Evolutionary conservation across 2,797 vertebrate genomes (phyloP), one percentile per base, ranked within the genome.

Genomic region (Naso thynnoides): DNA sequence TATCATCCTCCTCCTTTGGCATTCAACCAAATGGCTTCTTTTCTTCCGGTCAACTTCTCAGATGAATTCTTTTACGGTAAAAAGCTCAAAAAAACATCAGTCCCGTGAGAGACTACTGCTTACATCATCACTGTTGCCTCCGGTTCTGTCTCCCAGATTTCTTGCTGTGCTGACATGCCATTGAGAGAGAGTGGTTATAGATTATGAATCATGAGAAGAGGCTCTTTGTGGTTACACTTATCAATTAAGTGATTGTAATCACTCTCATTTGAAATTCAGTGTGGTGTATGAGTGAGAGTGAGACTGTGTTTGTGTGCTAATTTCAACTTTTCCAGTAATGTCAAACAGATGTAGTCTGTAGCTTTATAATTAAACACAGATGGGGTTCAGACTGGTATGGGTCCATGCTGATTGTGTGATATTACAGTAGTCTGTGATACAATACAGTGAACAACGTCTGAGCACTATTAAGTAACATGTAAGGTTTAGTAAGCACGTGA

Each of bases 181-280:
- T 56, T 89, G 87, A 88, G 68, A 78, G 39, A 54, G 72, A 81
- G 78, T 36, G 13, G 44, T 91, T 87, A 91, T 84, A 90, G 89
- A 87, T 87, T 61, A 68, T 94, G 94, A 94, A 87, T 95, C 94
- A 95, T 60, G 38, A 78, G 78, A 73, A 71, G 84, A 84, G 75
- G 69, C 75, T 76, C 87, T 63, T 73, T 90, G 92, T 82, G 93
- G 90, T 91, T 42, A 71, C 72, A 71, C 72, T 91, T 79, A 92
- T 95, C 94, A 94, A 92, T 95, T 91, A 93, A 75, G 87, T 88
- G 85, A 92, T 90, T 94, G 90, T 92, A 80, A 91, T 93, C 85
- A 81, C 78, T 80, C 87, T 93, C 84, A 91, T 92, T 92, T 88
- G 66, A 84, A 88, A 92, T 90, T 90, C 85, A 83, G 24, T 93